A percentile compares a stretch with the other conserved stretches of the same genome.
Conservation (phyloP, 1,140 invertebrate genomes). For the Agraylea sexmaculata region DNA sequence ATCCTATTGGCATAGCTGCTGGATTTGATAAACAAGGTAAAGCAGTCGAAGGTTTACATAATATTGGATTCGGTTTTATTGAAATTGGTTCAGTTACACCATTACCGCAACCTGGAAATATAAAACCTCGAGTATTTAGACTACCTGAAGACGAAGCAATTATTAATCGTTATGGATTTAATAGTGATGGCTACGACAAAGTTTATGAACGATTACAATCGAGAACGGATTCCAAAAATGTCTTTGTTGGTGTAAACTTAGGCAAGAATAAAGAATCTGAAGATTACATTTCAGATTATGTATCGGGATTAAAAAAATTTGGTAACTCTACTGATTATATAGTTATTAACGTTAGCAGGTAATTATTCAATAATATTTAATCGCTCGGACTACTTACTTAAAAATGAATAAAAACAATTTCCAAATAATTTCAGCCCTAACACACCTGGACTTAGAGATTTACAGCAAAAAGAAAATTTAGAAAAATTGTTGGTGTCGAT, state of each 20-base stretch:
- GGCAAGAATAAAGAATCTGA: conserved; percentile 86
- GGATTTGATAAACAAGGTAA: conserved; percentile 98
- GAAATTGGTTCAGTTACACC: conserved; percentile 97
- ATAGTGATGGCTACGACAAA: conserved; percentile 80
- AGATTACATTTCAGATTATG: conserved; percentile 71
- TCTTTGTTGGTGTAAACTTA: conserved; percentile 79
- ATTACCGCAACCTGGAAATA: conserved; percentile 81
- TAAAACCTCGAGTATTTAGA: conserved; percentile 84
- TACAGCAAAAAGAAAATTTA: conserved; percentile 73
- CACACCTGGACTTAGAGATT: conserved; percentile 76
- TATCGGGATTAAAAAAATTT: conserved; percentile 64
- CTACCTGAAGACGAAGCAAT: conserved; percentile 75
- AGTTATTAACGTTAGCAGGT: conserved; percentile 81
- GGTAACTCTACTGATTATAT: conserved; percentile 71
- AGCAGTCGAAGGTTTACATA: conserved; percentile 67
- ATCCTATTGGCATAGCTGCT: conserved; percentile 92
- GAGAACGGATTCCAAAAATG: conserved; percentile 39
- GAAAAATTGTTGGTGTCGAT: conserved; percentile 54
- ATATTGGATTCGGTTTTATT: conserved; percentile 89
- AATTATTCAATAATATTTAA: conserved; percentile 16
- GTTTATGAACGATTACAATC: conserved; percentile 56
- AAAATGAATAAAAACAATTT: no score
- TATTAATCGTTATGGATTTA: conserved; percentile 91
- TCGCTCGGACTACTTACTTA: no score
- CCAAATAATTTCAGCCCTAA: conserved; percentile 60